These are phyloP conservation scores for Macrostomum lignano DNA, from an alignment of 1,140 invertebrate species.

Conservation along the genomic window DNA sequence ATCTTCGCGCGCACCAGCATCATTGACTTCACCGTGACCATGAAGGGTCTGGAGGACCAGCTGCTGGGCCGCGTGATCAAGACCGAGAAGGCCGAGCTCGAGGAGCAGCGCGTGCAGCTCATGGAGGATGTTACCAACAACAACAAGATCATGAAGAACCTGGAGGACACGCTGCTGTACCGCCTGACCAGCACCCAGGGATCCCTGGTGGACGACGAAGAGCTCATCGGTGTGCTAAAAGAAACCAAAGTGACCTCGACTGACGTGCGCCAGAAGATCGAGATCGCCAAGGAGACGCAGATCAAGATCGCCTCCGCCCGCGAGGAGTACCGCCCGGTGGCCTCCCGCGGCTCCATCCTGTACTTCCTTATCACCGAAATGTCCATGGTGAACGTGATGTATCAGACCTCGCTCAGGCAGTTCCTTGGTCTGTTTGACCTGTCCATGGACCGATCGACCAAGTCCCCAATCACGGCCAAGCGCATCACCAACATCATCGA, in stretches of 20 bases:
- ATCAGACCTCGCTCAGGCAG: slow-evolving; percentile 71
- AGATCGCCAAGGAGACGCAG: slow-evolving; percentile 61
- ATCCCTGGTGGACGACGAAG: slow-evolving; percentile 75
- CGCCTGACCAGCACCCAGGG: slow-evolving; percentile 61
- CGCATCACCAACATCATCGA: slow-evolving; percentile 61
- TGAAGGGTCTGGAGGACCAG: slow-evolving; percentile 80
- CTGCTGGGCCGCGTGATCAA: slow-evolving; percentile 63
- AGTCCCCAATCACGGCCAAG: slow-evolving; percentile 50
- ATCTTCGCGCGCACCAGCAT: slow-evolving; percentile 80
- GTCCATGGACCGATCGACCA: slow-evolving; percentile 35
- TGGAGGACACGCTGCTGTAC: slow-evolving; percentile 63
- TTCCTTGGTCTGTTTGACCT: slow-evolving; percentile 33
- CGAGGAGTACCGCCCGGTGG: slow-evolving; percentile 74
- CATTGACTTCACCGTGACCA: slow-evolving; percentile 87
- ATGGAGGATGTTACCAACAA: slow-evolving; percentile 85
- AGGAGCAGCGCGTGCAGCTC: slow-evolving; percentile 63
- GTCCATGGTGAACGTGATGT: slow-evolving; percentile 82
- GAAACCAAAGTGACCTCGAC: slow-evolving; percentile 62
- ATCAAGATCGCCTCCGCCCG: slow-evolving; percentile 66
- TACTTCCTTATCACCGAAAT: slow-evolving; percentile 90
- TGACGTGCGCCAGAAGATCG: slow-evolving; percentile 69
- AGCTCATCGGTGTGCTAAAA: slow-evolving; percentile 60
- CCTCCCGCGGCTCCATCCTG: slow-evolving; percentile 62
- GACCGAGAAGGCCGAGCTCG: slow-evolving; percentile 76
- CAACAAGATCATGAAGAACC: slow-evolving; percentile 71